Percentiles rank a stretch among this genome's conserved stretches.
Evolutionary conservation across 2,113 vertebrate genomes (phyloP).

Genomic region (Formicarius rufipectus): DNA sequence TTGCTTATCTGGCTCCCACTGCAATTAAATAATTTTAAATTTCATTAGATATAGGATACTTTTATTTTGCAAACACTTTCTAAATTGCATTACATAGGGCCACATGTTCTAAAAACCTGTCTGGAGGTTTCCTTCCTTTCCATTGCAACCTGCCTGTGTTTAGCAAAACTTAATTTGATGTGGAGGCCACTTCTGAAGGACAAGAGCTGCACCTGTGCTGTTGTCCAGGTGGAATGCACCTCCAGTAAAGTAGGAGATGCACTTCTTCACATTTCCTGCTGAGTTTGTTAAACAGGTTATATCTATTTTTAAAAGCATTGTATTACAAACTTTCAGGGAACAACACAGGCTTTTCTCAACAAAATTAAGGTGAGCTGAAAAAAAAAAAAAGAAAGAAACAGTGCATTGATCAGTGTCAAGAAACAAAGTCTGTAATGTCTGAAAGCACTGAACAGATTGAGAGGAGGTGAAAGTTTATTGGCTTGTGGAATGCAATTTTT

Average conservation of each 20-base stretch:
- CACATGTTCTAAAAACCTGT: accelerated
- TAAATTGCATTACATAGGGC: background rate
- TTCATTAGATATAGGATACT: background rate
- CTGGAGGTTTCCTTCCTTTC: background rate
- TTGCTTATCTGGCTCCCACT: background rate
- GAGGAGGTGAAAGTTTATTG: slow-evolving; percentile 2
- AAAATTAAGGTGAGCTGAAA: background rate
- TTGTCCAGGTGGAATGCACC: slow-evolving; percentile 63
- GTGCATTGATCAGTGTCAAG: slow-evolving; percentile 29
- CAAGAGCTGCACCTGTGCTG: slow-evolving; percentile 66
- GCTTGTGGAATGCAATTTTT: slow-evolving; percentile 25
- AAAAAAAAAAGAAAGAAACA: background rate
- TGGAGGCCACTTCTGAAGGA: slow-evolving; percentile 39
- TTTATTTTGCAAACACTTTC: background rate
- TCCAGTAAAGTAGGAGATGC: slow-evolving; percentile 63
- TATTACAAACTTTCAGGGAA: slow-evolving; percentile 30
- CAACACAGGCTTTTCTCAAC: slow-evolving; percentile 23
- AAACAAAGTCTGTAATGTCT: background rate
- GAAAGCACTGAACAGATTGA: background rate
- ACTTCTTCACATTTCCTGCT: slow-evolving; percentile 70
- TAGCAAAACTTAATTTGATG: slow-evolving; percentile 42
- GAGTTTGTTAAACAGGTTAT: slow-evolving; percentile 76
- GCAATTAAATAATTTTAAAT: background rate
- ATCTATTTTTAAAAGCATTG: slow-evolving; percentile 60
- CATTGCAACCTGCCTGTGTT: background rate